Percentiles rank a stretch among this genome's conserved stretches.
phyloP scores from a whole-genome alignment of 2,888 invertebrate genomes.

The Strigamia transsilvanica region DNA sequence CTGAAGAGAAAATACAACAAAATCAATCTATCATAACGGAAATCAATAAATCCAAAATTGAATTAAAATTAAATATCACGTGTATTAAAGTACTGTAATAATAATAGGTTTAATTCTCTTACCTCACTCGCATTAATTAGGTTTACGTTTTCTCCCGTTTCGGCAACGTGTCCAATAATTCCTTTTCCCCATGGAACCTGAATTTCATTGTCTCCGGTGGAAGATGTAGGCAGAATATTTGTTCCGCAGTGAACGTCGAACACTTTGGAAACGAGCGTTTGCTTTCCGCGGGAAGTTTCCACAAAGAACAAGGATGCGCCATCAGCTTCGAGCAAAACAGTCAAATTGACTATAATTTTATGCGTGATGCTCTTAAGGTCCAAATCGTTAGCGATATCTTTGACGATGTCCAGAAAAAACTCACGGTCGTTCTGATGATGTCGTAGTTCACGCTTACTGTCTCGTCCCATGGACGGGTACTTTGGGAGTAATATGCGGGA shows the following conservation, averaged over 20 bases:
- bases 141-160: conserved; percentile 67
- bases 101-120: conserved; percentile 59
- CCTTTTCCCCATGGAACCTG: conserved; percentile 68
- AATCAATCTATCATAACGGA: no score
- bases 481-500: conserved; percentile 64
- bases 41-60: not conserved
- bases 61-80: not conserved
- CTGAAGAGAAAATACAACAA: not conserved
- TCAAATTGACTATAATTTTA: conserved; percentile 67
- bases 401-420: conserved; percentile 68
- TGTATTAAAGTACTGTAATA: no score
- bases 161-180: conserved; percentile 67
- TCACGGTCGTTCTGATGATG: conserved; percentile 65
- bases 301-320: conserved; percentile 67
- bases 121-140: conserved; percentile 66
- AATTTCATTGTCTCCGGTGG: conserved; percentile 64
- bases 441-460: conserved; percentile 64
- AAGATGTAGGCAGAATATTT: conserved; percentile 64
- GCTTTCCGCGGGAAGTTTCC: conserved; percentile 65
- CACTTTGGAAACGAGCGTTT: conserved; percentile 66
- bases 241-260: conserved; percentile 68
- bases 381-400: conserved; percentile 68
- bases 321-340: conserved; percentile 67
- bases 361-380: conserved; percentile 66
- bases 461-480: conserved; percentile 66